Base-by-base conservation (phyloP, 2,888 invertebrate genomes). In the Drosophila bunnanda region DNA sequence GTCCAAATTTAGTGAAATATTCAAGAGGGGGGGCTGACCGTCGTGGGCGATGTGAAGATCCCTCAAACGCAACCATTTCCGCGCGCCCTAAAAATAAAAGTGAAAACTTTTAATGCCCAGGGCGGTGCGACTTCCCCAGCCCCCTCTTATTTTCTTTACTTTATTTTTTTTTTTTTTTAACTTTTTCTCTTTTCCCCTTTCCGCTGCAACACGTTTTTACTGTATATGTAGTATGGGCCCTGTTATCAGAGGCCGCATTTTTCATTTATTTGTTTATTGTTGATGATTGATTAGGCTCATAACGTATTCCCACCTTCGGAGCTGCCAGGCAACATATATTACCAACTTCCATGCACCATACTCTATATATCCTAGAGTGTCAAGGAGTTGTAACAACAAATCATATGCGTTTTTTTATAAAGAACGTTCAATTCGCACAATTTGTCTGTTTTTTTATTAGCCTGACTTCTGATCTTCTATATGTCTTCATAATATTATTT, bases 41-140 rank as follows among this genome's bases (percentile, higher is more conserved):
- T 22, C 36, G 53, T 36, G 20, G 55, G 55, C 55, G 55, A 39
- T 13, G 22, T 13, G 30, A 8, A 64, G 61, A 30, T 39, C 46
- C 64, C 80, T 68, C 70, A 71, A 74, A 44, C 77, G 68, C 75
- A 78, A 56, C 55, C 77, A 82, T 88, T 82, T 82, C 82, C 82
- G 86, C 71, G 83, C 80, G 81, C 84, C 74, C 82, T 74, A 82
- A 82, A 82, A 73, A 82, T 87, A 81, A 80, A 88, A 82, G 87
- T 88, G 80, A 88, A 82, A 82, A 82, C 69, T 77, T 73, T 73
- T 55, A 46, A 48, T 64, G 64, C 48, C 28, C 58, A 28, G 41
- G 28, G 43, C 61, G 13, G 13, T n/a, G n/a, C 22, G 22, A 53
- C 52, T 53, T 32, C 25, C 36, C 38, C 13, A 43, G 17, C 20